Evolutionary conservation across 1,140 invertebrate species (phyloP), one percentile per base, ranked within the genome.

Genomic region (Andrena cerasifolii): DNA sequence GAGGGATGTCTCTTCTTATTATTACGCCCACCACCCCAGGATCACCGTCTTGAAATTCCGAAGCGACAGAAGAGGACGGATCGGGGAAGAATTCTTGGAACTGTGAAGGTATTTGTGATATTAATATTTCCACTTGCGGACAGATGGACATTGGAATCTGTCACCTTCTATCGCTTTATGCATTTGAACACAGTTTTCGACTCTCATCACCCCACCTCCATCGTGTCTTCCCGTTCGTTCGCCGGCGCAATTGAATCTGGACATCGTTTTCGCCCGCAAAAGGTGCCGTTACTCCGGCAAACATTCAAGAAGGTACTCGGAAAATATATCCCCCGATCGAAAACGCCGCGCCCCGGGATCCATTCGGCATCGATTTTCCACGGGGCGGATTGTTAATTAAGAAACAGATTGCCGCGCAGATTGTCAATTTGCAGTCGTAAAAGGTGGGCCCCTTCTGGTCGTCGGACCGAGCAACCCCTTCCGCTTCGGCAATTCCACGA

Each of bases 371-470:
- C 16, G 24, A 75, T 45, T 65, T 16, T n/a, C n/a, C 43, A 49
- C 26, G 43, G 26, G n/a, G 45, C 79, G n/a, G 68, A 84, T 77
- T 72, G 78, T 87, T 80, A 89, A 89, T 86, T 86, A 86, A 72
- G 76, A 86, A 70, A 51, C 47, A 58, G 65, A 89, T 89, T 87
- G 82, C 74, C 54, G 33, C 45, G 65, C 65, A 81, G 83, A 90
- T 90, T 89, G 89, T 82, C 89, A 89, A 90, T 90, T 87, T 89
- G 79, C 82, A 84, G 83, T 70, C 62, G 78, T 86, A 84, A 87
- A 86, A 83, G 80, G 74, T 40, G 77, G 62, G 66, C 40, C 72
- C 74, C 70, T 65, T 84, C 65, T 77, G 49, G 51, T 26, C 28
- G 33, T 62, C 70, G 80, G 74, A 47, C 65, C 51, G 74, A 86